phyloP scores from a whole-genome alignment of 1,140 invertebrate genomes.

The Drosophila oshimai region DNA sequence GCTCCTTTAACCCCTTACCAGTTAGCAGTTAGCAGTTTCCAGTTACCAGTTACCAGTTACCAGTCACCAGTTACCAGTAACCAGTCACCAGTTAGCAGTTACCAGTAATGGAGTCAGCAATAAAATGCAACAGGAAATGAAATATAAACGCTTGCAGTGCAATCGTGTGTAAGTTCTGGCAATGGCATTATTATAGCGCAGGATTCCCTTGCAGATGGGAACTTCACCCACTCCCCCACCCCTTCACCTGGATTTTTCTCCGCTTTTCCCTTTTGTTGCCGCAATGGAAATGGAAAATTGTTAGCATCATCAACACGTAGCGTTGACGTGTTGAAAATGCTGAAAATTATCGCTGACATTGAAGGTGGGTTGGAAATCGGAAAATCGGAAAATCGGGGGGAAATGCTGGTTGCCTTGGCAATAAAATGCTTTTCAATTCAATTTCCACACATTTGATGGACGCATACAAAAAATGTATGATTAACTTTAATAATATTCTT shows the following conservation, averaged over 20 bases:
- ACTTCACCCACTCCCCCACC: background rate
- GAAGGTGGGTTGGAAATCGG: background rate
- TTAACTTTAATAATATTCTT: conserved; percentile 53
- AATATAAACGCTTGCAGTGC: conserved; percentile 45
- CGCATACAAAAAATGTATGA: conserved; percentile 60
- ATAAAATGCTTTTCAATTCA: conserved; percentile 75
- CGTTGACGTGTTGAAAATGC: conserved; percentile 66
- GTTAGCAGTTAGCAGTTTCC: too few species aligned
- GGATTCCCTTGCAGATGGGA: conserved; percentile 6
- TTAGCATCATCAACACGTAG: conserved; percentile 68
- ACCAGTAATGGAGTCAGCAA: conserved; percentile 14
- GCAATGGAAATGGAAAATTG: conserved; percentile 56
- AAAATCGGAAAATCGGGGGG: too few species aligned
- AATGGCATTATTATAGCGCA: conserved; percentile 37
- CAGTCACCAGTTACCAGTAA: too few species aligned
- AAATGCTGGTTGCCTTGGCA: conserved; percentile 36
- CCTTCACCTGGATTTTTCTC: background rate
- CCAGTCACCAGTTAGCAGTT: background rate
- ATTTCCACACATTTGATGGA: conserved; percentile 41
- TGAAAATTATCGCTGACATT: conserved; percentile 42
- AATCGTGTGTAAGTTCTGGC: conserved; percentile 49
- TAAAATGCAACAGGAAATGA: conserved; percentile 57
- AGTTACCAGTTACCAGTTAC: too few species aligned
- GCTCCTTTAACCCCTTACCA: too few species aligned
- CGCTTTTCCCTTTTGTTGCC: background rate